These are phyloP conservation scores for Drosophila niveifrons DNA, from an alignment of 2,888 invertebrate species.

Conservation along the genomic window DNA sequence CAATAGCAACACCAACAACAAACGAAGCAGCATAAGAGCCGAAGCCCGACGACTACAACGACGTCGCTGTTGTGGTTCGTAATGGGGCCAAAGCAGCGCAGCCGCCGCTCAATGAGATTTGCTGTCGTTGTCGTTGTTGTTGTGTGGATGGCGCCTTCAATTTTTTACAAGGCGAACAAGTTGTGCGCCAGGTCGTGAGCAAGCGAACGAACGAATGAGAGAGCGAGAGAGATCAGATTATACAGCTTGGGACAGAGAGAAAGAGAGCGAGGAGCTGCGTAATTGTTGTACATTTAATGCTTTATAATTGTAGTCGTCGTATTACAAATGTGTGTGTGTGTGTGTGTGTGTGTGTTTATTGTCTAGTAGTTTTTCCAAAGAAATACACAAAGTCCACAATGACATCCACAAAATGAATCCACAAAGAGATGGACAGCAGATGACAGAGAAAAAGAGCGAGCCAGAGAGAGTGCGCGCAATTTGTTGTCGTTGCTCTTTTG, in stretches of 20 bases:
- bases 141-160: constrained; percentile 60
- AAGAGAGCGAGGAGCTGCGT: constrained; percentile 21
- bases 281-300: constrained; percentile 33
- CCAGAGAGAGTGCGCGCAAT: constrained; percentile 35
- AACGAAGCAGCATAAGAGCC: constrained; percentile 22
- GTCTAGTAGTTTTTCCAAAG: constrained; percentile 53
- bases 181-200: constrained; percentile 65
- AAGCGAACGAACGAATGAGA: not conserved
- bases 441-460: constrained; percentile 15
- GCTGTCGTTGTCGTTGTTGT: constrained; percentile 28
- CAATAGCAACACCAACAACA: constrained; percentile 4
- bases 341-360: constrained; percentile 19
- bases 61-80: constrained; percentile 35
- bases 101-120: constrained; percentile 57
- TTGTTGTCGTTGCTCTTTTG: constrained; percentile 64
- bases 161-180: constrained; percentile 78
- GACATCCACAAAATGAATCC: constrained; percentile 41
- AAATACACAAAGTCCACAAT: constrained; percentile 45
- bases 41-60: constrained; percentile 1
- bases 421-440: constrained; percentile 10
- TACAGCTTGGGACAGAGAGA: constrained; percentile 13
- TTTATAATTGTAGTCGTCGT: constrained; percentile 33
- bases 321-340: not conserved
- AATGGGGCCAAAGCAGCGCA: constrained; percentile 79
- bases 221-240: constrained; percentile 31